phyloP scores from a whole-genome alignment of 1,140 invertebrate species.

The Drosophila sproati region DNA sequence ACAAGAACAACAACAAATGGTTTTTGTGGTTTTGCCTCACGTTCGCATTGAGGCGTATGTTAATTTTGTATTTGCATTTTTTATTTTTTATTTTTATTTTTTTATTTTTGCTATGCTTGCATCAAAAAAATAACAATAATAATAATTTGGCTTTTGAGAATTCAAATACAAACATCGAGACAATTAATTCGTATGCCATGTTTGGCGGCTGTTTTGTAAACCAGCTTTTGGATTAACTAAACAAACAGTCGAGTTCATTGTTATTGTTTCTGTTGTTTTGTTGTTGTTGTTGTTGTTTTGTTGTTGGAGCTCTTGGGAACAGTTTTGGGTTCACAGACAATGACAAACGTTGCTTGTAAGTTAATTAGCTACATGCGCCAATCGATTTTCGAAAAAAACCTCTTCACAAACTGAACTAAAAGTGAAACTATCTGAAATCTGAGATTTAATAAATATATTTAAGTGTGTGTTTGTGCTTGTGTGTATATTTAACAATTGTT shows the following conservation, averaged over 20 bases:
- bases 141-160: slow-evolving; percentile 53
- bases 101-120: slow-evolving; percentile 32
- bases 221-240: slow-evolving; percentile 70
- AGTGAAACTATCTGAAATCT: slow-evolving; percentile 13
- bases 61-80: slow-evolving; percentile 44
- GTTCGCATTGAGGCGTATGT: slow-evolving; percentile 66
- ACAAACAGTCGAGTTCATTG: slow-evolving; percentile 53
- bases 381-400: slow-evolving; percentile 11
- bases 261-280: slow-evolving; percentile 19
- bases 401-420: not conserved
- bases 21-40: slow-evolving; percentile 55
- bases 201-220: slow-evolving; percentile 72
- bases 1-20: slow-evolving; percentile 67
- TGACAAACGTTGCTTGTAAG: slow-evolving; percentile 41
- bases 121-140: slow-evolving; percentile 45
- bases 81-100: slow-evolving; percentile 16
- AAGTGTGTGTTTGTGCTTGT: no score
- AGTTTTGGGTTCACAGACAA: slow-evolving; percentile 29
- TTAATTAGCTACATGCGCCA: slow-evolving; percentile 36
- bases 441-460: not conserved
- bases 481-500: no score
- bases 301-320: slow-evolving; percentile 34
- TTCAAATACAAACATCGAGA: slow-evolving; percentile 66
- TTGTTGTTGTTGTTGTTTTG: slow-evolving; percentile 14
- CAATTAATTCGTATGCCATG: slow-evolving; percentile 77